Conservation (phyloP, 1,140 invertebrate genomes). For the Drosophila rufa region DNA sequence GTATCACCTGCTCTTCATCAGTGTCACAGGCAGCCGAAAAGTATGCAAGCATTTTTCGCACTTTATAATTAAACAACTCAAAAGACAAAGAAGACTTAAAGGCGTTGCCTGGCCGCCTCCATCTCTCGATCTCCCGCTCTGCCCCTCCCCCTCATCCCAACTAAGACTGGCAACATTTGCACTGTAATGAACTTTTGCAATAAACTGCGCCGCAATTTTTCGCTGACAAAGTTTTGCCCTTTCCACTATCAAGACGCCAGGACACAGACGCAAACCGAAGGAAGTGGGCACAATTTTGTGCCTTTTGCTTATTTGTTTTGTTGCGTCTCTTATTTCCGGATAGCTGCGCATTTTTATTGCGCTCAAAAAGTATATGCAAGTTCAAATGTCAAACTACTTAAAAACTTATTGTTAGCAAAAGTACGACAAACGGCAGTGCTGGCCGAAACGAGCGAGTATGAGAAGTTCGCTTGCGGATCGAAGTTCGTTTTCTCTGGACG, state of each 20-base stretch:
- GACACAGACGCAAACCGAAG: not conserved
- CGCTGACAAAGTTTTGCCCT: slow-evolving; percentile 78
- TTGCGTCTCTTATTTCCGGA: slow-evolving; percentile 78
- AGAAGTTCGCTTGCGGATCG: not conserved
- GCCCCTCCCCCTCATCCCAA: slow-evolving; percentile 5
- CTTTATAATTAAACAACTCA: slow-evolving; percentile 82
- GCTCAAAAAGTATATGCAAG: slow-evolving; percentile 76
- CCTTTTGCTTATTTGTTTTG: slow-evolving; percentile 77
- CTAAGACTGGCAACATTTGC: slow-evolving; percentile 74
- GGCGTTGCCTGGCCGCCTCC: slow-evolving; percentile 17
- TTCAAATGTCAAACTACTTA: slow-evolving; percentile 84
- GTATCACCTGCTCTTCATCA: slow-evolving; percentile 74
- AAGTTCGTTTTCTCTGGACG: not conserved
- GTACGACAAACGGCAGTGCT: slow-evolving; percentile 48
- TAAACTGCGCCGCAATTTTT: slow-evolving; percentile 83
- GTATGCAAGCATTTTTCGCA: slow-evolving; percentile 83
- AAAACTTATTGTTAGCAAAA: slow-evolving; percentile 83
- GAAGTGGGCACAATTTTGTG: slow-evolving; percentile 34
- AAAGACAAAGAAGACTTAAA: slow-evolving; percentile 75
- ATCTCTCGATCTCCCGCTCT: not conserved
- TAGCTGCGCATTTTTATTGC: slow-evolving; percentile 82
- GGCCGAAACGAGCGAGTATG: slow-evolving; percentile 3
- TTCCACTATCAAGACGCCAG: slow-evolving; percentile 20
- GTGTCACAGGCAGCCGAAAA: slow-evolving; percentile 74
- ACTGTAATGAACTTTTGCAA: slow-evolving; percentile 83